phyloP scores from a whole-genome alignment of 2,888 invertebrate genomes.

The Idaea biselata region DNA sequence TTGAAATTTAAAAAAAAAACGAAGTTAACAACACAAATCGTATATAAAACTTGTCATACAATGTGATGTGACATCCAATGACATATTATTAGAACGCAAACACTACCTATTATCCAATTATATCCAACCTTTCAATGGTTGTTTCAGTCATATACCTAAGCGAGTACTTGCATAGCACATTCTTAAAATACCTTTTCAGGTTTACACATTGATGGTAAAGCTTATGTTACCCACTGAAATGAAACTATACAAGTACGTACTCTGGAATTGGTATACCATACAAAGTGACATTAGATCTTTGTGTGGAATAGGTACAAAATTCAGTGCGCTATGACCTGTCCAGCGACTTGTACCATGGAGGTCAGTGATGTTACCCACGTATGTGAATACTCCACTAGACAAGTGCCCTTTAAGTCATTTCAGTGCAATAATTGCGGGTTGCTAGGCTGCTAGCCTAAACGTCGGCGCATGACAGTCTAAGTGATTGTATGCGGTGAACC shows the following conservation, averaged over 20 bases:
- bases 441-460: slow-evolving; percentile 63
- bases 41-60: neutral
- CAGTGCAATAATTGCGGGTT: slow-evolving; percentile 55
- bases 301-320: no score
- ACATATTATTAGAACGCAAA: slow-evolving; percentile 68
- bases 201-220: neutral
- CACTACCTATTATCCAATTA: slow-evolving; percentile 74
- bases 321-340: no score
- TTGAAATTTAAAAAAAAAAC: no score
- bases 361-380: no score
- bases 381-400: neutral
- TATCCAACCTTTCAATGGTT: slow-evolving; percentile 76
- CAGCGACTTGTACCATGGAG: no score
- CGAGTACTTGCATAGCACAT: neutral
- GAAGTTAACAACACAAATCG: no score
- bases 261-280: no score
- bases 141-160: slow-evolving; percentile 42
- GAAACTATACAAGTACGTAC: no score
- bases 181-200: neutral
- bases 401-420: neutral
- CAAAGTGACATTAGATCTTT: no score
- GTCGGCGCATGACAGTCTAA: slow-evolving; percentile 73
- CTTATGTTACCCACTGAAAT: no score
- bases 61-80: slow-evolving; percentile 46
- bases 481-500: slow-evolving; percentile 70